phyloP scores from a whole-genome alignment of 1,140 invertebrate genomes.

The Dermatophagoides farinae region DNA sequence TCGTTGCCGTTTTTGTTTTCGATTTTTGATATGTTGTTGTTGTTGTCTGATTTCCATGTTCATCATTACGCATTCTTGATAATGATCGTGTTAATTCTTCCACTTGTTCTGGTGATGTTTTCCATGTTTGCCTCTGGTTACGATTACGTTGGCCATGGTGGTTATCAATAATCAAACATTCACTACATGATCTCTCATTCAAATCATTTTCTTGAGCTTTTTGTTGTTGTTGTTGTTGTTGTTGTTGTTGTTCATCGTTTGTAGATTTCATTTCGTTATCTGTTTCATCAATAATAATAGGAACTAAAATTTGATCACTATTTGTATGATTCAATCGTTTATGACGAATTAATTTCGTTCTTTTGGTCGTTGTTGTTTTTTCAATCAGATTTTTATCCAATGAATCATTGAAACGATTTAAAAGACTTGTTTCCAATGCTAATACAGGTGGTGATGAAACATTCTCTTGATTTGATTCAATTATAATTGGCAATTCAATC shows the following conservation, averaged over 20 bases:
- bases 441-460: too few species aligned
- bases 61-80: neutral
- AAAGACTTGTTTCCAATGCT: too few species aligned
- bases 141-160: neutral
- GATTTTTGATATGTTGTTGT: neutral
- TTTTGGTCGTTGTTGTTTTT: neutral
- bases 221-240: neutral
- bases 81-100: conserved; percentile 10
- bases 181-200: neutral
- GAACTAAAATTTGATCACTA: too few species aligned
- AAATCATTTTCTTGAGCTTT: neutral
- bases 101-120: conserved; percentile 8
- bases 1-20: neutral
- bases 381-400: neutral
- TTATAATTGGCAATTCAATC: too few species aligned
- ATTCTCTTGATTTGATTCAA: neutral
- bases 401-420: neutral
- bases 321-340: neutral
- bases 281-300: too few species aligned
- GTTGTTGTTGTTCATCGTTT: neutral
- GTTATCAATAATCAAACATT: neutral
- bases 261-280: neutral
- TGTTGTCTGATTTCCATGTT: neutral
- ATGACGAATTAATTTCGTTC: neutral
- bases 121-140: neutral